Percentiles rank a stretch among this genome's conserved stretches.
These are phyloP conservation scores for Ariopsis seemanni DNA, from an alignment of 2,113 vertebrate genomes.

Conservation along the genomic window DNA sequence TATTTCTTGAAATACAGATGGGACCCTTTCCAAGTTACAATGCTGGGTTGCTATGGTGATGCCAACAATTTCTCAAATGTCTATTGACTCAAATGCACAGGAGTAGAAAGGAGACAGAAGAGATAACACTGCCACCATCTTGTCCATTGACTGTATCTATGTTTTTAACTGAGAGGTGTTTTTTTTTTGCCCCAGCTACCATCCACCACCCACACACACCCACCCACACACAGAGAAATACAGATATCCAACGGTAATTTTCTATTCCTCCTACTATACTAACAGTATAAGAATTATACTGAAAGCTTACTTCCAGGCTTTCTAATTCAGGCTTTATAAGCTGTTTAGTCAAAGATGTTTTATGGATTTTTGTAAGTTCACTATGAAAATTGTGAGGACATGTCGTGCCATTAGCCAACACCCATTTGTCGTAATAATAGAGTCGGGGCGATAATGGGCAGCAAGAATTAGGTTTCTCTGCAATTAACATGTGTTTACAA, in stretches of 20 bases:
- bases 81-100: background rate
- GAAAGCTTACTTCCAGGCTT: background rate
- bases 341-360: background rate
- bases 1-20: background rate
- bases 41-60: background rate
- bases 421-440: constrained; percentile 41
- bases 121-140: background rate
- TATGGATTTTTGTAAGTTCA: constrained; percentile 3
- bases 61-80: background rate
- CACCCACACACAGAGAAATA: background rate
- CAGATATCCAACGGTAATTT: background rate
- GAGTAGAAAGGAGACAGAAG: background rate
- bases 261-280: background rate
- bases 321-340: background rate
- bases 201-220: background rate
- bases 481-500: constrained; percentile 34
- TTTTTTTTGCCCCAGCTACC: background rate
- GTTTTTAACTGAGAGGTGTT: background rate
- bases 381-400: constrained; percentile 18
- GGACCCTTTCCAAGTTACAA: background rate
- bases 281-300: background rate
- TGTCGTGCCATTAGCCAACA: constrained; percentile 33
- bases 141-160: background rate
- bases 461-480: constrained; percentile 39
- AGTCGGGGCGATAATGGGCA: constrained; percentile 37